Evolutionary conservation across 2,113 vertebrate species (phyloP).

Genomic region (Odocoileus virginianus): DNA sequence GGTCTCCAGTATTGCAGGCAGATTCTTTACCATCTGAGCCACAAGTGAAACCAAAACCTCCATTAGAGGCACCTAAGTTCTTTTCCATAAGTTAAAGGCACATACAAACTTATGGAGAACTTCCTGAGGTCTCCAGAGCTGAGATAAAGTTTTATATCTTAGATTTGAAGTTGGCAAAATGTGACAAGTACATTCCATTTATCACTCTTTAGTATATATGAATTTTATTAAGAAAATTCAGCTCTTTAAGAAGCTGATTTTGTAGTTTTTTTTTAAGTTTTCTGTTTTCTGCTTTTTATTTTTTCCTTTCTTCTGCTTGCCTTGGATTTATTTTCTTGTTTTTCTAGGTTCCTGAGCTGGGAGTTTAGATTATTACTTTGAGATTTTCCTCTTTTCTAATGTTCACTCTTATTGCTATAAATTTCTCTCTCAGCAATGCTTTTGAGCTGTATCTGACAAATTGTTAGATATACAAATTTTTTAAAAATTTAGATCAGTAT

Average conservation of each 20-base stretch:
- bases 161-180: not conserved
- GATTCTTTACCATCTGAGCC: not conserved
- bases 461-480: not conserved
- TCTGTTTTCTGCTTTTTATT: not conserved
- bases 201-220: not conserved
- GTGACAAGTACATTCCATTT: not conserved
- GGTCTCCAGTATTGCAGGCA: not conserved
- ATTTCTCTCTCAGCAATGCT: not conserved
- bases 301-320: not conserved
- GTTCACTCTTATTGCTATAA: not conserved
- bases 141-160: not conserved
- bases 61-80: not conserved
- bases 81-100: not conserved
- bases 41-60: not conserved
- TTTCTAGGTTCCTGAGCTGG: not conserved
- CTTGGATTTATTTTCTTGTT: not conserved
- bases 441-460: not conserved
- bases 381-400: not conserved
- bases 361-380: not conserved
- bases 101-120: not conserved
- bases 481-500: not conserved
- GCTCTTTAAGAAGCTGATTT: not conserved
- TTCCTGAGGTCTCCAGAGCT: not conserved
- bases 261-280: not conserved
- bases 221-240: not conserved